Base-by-base conservation (phyloP, 2,888 invertebrate species). In the Mactromeris polynyma region DNA sequence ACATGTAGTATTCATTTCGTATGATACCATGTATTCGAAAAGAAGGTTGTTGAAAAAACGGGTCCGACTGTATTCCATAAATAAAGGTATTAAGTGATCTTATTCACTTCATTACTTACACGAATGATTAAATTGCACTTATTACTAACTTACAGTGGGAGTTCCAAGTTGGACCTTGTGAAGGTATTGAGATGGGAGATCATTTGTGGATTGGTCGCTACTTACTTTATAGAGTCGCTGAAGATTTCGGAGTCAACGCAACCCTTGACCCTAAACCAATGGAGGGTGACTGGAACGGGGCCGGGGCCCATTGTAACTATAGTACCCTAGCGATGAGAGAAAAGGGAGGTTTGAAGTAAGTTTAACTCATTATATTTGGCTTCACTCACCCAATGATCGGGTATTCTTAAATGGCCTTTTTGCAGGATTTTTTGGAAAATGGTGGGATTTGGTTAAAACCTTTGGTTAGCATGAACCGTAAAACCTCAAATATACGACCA, bases 231-330 rank as follows among this genome's bases (percentile, higher is more conserved):
- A 95, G 97, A 77, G 97, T 97, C 3, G 97, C 97, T 42, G 97
- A 97, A 92, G 97, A 97, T 89, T 97, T 97, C 91, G 97, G 97
- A n/a, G 96, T 97, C 19, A 95, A 97, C 38, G 97, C 96, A 69
- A 95, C 97, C 46, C 96, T 97, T 88, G 97, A 97, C 94, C 97
- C 97, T 83, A 97, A 97, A 92, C 97, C 97, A 3, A 97, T 97
- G 94, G 94, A 96, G 21, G 97, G 97, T 9, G 96, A 97, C 91
- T 97, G 97, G 97, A 97, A 97, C 90, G 97, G 97, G 2, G 96
- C 99, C 81, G 99, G 99, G 0, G 99, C 99, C 0, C 99, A 99
- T 96, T 98, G 98, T 88, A 99, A 99, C 97, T 99, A 99, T 97
- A 99, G 99, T 14, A 99, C 99, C 0, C 98, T 98, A 96, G 97